A percentile compares a stretch with the other conserved stretches of the same genome.
These are phyloP conservation scores for Drosophila sucinea DNA, from an alignment of 1,140 invertebrate genomes.

Conservation along the genomic window DNA sequence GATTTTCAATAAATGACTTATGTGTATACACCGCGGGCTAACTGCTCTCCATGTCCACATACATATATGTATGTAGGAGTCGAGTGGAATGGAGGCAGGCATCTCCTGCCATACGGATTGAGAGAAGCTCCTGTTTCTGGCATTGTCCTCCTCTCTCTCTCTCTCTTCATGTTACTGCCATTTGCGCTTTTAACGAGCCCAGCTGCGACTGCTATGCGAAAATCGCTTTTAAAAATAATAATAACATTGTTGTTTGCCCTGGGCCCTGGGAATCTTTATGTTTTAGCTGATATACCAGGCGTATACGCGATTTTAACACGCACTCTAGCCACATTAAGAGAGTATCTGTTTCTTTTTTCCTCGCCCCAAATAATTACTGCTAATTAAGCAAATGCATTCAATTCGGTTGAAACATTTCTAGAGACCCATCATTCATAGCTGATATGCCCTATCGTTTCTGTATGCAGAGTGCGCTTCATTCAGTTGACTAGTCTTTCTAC, in stretches of 20 bases:
- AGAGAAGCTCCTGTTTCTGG: constrained; percentile 14
- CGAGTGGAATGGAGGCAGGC: neutral
- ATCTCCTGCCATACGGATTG: neutral
- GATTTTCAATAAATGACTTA: constrained; percentile 80
- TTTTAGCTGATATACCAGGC: neutral
- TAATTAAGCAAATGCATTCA: neutral
- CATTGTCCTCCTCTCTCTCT: neutral
- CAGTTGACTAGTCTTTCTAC: no score
- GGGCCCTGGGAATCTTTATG: neutral
- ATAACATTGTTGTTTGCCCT: constrained; percentile 51
- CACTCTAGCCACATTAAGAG: neutral
- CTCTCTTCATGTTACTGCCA: constrained; percentile 28
- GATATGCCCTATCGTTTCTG: no score
- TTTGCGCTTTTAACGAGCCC: constrained; percentile 77
- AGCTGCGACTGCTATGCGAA: constrained; percentile 68
- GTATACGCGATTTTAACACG: constrained; percentile 22
- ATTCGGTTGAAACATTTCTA: neutral
- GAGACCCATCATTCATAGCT: no score
- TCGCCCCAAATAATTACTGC: neutral
- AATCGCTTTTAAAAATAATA: constrained; percentile 80
- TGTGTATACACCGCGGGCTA: constrained; percentile 63
- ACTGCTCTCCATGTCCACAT: constrained; percentile 54
- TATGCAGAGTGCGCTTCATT: no score
- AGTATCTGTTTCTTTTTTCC: neutral
- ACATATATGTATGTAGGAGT: constrained; percentile 8